Evolutionary conservation across 2,797 vertebrate genomes (phyloP).

Genomic region (Bovichtus variegatus): DNA sequence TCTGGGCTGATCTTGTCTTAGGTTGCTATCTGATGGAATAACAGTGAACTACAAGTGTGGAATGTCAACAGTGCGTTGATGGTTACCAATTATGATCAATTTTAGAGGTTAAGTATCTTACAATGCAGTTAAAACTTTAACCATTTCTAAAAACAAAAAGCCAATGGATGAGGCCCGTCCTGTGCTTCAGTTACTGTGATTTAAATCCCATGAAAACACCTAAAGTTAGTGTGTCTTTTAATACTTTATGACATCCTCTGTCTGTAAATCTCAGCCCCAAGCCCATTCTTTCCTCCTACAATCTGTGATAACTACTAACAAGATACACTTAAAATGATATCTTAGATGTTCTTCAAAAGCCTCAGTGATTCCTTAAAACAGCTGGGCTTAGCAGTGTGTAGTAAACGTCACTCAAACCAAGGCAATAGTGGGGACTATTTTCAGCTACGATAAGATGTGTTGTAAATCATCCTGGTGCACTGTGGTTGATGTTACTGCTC

Average conservation of each 20-base stretch:
- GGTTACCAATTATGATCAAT: not conserved
- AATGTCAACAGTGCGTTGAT: not conserved
- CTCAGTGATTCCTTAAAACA: too few species aligned
- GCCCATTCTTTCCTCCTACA: not conserved
- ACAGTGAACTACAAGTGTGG: constrained; percentile 17
- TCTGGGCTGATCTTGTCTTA: constrained; percentile 39
- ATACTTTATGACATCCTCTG: too few species aligned
- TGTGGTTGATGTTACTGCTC: not conserved
- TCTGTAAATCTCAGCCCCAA: too few species aligned
- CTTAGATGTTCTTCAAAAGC: too few species aligned
- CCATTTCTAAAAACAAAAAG: not conserved
- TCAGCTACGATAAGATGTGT: too few species aligned
- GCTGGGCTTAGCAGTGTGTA: too few species aligned
- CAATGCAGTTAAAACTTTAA: not conserved
- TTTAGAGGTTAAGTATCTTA: not conserved
- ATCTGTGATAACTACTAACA: too few species aligned
- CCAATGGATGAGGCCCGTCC: not conserved
- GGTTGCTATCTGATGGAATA: constrained; percentile 53
- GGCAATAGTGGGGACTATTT: too few species aligned
- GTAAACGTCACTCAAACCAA: too few species aligned
- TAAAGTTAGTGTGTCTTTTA: not conserved
- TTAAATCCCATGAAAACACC: not conserved
- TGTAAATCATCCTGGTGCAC: not conserved
- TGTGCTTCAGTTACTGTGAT: not conserved
- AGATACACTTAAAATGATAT: too few species aligned